Evolutionary conservation across 2,113 vertebrate species (phyloP).

Genomic region (Lophotis ruficrista): DNA sequence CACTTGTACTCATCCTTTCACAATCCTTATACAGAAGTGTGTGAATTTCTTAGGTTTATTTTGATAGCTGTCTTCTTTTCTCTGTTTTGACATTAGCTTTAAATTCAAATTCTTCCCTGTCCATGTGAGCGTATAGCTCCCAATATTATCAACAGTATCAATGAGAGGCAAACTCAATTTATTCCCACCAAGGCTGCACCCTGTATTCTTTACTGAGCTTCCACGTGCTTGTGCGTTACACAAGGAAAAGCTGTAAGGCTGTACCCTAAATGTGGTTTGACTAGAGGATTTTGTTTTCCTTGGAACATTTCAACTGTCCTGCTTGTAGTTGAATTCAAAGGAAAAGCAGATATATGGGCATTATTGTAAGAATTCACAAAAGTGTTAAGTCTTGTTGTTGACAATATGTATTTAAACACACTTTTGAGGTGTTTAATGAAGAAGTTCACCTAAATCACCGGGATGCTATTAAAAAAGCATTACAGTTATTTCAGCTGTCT

Average conservation of each 20-base stretch:
- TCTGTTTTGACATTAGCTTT: background rate
- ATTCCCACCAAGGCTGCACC: background rate
- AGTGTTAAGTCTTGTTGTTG: fast-evolving
- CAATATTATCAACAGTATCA: background rate
- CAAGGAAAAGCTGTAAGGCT: background rate
- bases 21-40: background rate
- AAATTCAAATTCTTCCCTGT: background rate
- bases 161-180: background rate
- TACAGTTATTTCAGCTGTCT: background rate
- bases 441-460: background rate
- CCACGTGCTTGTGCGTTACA: background rate
- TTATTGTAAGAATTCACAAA: background rate
- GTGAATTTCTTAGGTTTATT: background rate
- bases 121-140: background rate
- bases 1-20: background rate
- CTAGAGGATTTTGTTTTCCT: background rate
- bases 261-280: background rate
- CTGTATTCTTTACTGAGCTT: background rate
- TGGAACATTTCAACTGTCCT: background rate
- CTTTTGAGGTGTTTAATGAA: background rate
- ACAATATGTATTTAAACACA: background rate
- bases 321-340: background rate
- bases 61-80: background rate
- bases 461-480: background rate
- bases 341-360: background rate